phyloP scores from a whole-genome alignment of 2,797 vertebrate species.

The Meriones psammophilus region DNA sequence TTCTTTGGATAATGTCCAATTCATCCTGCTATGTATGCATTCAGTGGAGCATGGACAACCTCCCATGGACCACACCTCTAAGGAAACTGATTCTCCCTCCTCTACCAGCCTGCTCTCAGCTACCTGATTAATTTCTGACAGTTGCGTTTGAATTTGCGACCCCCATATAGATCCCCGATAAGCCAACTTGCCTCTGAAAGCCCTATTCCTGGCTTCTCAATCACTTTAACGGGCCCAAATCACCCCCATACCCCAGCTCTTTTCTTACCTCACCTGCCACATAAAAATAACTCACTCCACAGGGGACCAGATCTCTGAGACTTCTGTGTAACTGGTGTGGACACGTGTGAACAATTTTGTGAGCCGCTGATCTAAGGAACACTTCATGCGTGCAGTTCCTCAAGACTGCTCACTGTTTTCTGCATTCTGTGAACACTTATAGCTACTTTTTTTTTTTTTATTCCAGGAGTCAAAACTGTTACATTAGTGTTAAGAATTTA shows the following conservation, averaged over 20 bases:
- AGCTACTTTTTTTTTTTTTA: slow-evolving; percentile 27
- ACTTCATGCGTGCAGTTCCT: not conserved
- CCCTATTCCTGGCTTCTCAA: not conserved
- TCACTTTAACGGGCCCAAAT: not conserved
- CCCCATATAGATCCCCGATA: not conserved
- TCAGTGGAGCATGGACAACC: not conserved
- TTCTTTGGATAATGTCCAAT: not conserved
- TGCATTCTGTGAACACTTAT: not conserved
- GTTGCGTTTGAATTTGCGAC: not conserved
- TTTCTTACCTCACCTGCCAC: not conserved
- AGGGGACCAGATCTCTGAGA: not conserved
- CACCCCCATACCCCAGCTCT: not conserved
- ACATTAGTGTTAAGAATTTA: slow-evolving; percentile 19
- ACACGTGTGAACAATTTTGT: not conserved
- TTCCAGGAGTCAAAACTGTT: not conserved
- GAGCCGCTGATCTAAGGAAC: not conserved
- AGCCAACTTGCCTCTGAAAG: slow-evolving; percentile 1
- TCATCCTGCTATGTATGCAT: not conserved
- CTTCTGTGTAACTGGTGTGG: not conserved
- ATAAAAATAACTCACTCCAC: not conserved
- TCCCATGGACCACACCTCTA: not conserved
- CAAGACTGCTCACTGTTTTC: not conserved
- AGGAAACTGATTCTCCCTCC: not conserved
- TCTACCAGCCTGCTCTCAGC: not conserved
- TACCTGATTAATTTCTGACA: not conserved